Conservation (phyloP, 1,140 invertebrate genomes). For the Drosophila quadrilineata region DNA sequence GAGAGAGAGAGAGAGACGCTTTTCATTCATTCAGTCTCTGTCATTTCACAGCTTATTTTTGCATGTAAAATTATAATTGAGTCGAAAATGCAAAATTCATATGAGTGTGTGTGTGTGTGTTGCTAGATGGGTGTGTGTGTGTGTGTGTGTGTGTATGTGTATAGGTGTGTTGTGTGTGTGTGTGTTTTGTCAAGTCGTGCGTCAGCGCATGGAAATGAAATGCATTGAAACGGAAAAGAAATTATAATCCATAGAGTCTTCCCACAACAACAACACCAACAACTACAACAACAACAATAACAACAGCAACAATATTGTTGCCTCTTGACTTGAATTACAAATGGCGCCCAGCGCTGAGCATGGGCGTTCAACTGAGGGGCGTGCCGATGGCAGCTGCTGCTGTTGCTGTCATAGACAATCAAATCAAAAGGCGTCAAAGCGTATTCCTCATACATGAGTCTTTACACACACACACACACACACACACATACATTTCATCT, state of each 20-base stretch:
- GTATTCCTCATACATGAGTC: constrained; percentile 40
- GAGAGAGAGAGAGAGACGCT: no score
- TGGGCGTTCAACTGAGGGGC: neutral
- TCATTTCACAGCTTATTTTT: no score
- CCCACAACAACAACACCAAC: constrained; percentile 12
- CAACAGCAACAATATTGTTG: constrained; percentile 32
- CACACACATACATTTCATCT: neutral
- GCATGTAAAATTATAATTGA: constrained; percentile 72
- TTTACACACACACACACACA: neutral
- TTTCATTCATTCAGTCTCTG: no score
- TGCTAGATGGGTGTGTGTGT: constrained; percentile 45
- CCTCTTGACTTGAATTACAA: constrained; percentile 75
- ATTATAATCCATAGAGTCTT: constrained; percentile 63
- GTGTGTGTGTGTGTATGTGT: constrained; percentile 10
- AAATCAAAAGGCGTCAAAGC: constrained; percentile 78
- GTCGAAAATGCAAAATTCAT: constrained; percentile 65
- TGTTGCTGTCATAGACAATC: constrained; percentile 71
- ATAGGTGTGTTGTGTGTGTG: no score
- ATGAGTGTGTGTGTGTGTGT: constrained; percentile 15
- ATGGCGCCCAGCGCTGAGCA: constrained; percentile 34
- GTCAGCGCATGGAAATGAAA: constrained; percentile 69
- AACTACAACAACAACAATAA: constrained; percentile 7
- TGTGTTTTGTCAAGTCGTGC: constrained; percentile 34
- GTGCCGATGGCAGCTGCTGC: no score
- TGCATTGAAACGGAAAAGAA: constrained; percentile 79